Conservation (phyloP, 2,113 vertebrate genomes). For the Fulmarus glacialis region DNA sequence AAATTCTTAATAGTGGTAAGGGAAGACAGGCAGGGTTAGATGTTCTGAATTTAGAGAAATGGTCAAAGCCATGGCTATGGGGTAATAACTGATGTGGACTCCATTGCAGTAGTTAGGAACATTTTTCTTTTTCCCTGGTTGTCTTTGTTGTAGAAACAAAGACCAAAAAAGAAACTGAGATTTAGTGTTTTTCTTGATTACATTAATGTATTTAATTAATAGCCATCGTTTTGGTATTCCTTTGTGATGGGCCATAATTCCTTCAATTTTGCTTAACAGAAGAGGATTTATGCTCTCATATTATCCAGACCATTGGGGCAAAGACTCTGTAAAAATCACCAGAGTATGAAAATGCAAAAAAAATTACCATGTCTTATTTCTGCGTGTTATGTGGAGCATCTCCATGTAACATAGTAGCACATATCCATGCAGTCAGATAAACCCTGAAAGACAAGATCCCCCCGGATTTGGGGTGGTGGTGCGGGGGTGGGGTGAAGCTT, state of each 20-base stretch:
- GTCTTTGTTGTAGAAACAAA: background rate
- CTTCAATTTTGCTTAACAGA: background rate
- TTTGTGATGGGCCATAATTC: background rate
- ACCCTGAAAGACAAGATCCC: background rate
- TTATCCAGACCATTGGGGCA: background rate
- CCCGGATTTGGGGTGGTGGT: background rate
- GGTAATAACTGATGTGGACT: background rate
- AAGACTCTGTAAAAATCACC: background rate
- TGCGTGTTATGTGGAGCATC: fast-evolving
- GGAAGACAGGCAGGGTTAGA: background rate
- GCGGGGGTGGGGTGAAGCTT: background rate
- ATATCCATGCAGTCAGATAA: background rate
- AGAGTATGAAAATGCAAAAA: background rate
- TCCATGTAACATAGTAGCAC: background rate
- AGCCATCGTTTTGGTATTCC: background rate
- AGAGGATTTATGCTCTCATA: background rate
- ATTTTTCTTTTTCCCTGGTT: background rate
- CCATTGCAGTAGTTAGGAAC: background rate
- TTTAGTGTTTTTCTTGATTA: background rate
- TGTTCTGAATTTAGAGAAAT: background rate
- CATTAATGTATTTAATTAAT: background rate
- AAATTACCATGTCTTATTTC: background rate
- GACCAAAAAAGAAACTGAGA: background rate
- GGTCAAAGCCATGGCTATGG: background rate
- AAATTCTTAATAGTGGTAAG: background rate